phyloP scores from a whole-genome alignment of 2,113 vertebrate genomes.

The Nannospalax galili region DNA sequence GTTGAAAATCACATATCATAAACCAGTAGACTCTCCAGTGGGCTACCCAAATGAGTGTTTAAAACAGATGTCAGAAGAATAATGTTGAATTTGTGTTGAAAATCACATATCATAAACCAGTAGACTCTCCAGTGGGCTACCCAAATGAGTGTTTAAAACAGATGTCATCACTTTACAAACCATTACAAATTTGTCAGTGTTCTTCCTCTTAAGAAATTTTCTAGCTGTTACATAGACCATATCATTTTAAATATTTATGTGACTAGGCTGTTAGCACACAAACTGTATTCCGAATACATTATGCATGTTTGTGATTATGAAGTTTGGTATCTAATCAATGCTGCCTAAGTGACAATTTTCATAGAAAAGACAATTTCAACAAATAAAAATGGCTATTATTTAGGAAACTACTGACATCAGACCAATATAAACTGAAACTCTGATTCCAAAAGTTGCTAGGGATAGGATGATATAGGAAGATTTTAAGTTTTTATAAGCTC shows the following conservation, averaged over 20 bases:
- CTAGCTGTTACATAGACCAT: background rate
- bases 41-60: background rate
- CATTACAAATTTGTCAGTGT: background rate
- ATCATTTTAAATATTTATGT: background rate
- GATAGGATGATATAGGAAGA: background rate
- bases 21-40: background rate
- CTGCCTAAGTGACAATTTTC: background rate
- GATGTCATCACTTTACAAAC: background rate
- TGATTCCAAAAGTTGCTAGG: background rate
- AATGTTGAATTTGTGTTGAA: no score
- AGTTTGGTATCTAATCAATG: background rate
- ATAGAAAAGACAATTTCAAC: background rate
- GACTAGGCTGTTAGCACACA: background rate
- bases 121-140: background rate
- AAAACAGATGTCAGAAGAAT: background rate
- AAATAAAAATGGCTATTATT: background rate
- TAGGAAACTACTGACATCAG: background rate
- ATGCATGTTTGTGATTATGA: background rate
- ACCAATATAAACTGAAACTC: conserved; percentile 1
- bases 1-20: background rate
- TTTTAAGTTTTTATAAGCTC: background rate
- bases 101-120: background rate
- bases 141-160: background rate
- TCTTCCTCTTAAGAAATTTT: background rate
- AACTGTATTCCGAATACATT: background rate